Conservation (phyloP, 2,888 invertebrate species). For the Malthinus flaveolus region DNA sequence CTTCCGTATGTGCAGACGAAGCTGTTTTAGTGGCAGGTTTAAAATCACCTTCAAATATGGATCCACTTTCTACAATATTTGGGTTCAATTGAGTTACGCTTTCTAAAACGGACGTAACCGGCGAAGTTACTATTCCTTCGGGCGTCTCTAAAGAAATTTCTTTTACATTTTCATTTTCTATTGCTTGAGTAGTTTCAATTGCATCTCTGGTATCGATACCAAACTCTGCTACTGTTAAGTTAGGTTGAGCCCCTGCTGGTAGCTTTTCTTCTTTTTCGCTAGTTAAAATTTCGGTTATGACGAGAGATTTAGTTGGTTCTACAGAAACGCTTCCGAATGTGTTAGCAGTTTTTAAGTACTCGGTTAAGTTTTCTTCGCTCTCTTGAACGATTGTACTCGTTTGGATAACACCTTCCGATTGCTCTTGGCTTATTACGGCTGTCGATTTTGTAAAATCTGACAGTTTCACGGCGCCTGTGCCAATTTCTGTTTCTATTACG, state of each 20-base stretch:
- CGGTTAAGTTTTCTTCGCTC: conserved; percentile 39
- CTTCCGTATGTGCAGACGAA: conserved; percentile 58
- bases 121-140: conserved; percentile 37
- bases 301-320: conserved; percentile 51
- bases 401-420: conserved; percentile 40
- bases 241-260: conserved; percentile 44
- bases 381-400: conserved; percentile 49
- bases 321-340: conserved; percentile 53
- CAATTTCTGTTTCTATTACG: conserved; percentile 36
- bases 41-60: conserved; percentile 51
- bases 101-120: conserved; percentile 51
- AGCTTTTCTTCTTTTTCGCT: conserved; percentile 57
- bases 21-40: conserved; percentile 59
- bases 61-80: conserved; percentile 51
- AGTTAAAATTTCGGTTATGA: conserved; percentile 56
- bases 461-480: conserved; percentile 31
- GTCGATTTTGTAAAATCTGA: conserved; percentile 35
- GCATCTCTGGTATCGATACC: conserved; percentile 54
- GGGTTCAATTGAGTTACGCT: conserved; percentile 53
- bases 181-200: conserved; percentile 43
- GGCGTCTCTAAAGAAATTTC: conserved; percentile 38
- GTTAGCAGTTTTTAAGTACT: conserved; percentile 26
- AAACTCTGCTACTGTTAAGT: conserved; percentile 37
- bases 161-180: conserved; percentile 26
- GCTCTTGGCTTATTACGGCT: conserved; percentile 39